Evolutionary conservation across 2,113 vertebrate species (phyloP), one percentile per base, ranked within the genome.

Genomic region (Tinamus guttatus): DNA sequence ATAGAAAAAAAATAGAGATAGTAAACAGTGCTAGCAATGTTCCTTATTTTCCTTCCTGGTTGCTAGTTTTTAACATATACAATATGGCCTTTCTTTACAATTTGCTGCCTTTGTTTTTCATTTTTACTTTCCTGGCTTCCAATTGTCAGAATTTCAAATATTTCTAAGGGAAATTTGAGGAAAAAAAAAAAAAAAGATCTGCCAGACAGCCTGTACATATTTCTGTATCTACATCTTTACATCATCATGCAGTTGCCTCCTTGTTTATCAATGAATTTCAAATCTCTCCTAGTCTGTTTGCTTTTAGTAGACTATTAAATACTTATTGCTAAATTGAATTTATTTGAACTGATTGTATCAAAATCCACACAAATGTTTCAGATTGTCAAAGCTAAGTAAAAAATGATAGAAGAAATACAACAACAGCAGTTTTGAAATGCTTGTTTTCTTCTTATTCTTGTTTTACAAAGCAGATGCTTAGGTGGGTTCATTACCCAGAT

Each of bases 11-110:
- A 84, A 84, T 25, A 58, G 4, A 17, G 47, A 49, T 21, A 70
- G n/a, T 54, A 36, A 85, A 63, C 47, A 85, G 25, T 64, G 19
- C 41, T 64, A 40, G 4, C 9, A 47, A 17, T 3, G 5, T 32
- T 38, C 28, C 5, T 34, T 90, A 17, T 3, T 4, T 32, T 38
- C 28, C 5, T 34, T 90, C 7, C 40, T 24, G 11, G 22, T 68
- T 68, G 8, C 9, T 43, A 68, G 34, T 45, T 11, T 54, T 30
- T 79, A 20, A 65, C 0, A 0, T 49, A 10, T 32, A 58, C 17
- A 32, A 32, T 32, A 58, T 58, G 8, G 7, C 36, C 77, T 17
- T 76, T 43, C 43, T 43, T 43, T 43, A 43, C 43, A 43, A 43
- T 43, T 43, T 43, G 16, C 43, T 43, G 43, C 15, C 43, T 43